Base-by-base conservation (phyloP, 2,888 invertebrate genomes). In the Parapristionchus giblindavisi region DNA sequence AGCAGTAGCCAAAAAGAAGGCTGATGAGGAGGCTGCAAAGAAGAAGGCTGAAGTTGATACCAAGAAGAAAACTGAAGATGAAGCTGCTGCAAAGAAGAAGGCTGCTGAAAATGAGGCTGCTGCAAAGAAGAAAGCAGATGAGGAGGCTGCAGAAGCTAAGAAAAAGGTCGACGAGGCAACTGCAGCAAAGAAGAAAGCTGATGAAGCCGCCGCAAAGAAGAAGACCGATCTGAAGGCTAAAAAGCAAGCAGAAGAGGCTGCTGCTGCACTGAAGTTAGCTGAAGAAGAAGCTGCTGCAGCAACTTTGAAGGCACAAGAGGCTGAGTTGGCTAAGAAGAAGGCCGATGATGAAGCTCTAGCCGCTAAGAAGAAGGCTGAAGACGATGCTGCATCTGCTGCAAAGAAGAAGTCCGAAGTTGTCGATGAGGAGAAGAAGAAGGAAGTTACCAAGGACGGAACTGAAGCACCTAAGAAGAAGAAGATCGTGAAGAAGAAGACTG, bases 321-420 rank as follows among this genome's bases (percentile, higher is more conserved):
- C 34, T 71, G 66, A 56, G 52, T 56, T 73, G 8, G 77, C 27
- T 24, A 77, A 76, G 36, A 72, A 32, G 66, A 66, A 51, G 51
- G 51, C 48, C 4, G 32, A 24, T 24, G 75, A 40, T 14, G 75
- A 61, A 2, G 75, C 65, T 21, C 56, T 24, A 2, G 51, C 34
- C 17, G 38, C 34, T n/a, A 79, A 75, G 77, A 80, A 73, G 79
- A 80, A 79, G 54, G 68, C 74, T 21, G 75, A 17, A 58, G 24
- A 8, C n/a, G 58, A 58, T 17, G 48, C 58, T 14, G 76, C 54
- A 3, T 51, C 60, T 65, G 60, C 73, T 36, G 4, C 73, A 76
- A 63, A 77, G 76, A 52, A 60, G 54, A 66, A 68, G 51, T 43
- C n/a, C 24, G 68, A n/a, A 14, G 68, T n/a, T 40, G 48, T 14